Evolutionary conservation across 1,140 invertebrate species (phyloP).

Genomic region (Nephila pilipes): DNA sequence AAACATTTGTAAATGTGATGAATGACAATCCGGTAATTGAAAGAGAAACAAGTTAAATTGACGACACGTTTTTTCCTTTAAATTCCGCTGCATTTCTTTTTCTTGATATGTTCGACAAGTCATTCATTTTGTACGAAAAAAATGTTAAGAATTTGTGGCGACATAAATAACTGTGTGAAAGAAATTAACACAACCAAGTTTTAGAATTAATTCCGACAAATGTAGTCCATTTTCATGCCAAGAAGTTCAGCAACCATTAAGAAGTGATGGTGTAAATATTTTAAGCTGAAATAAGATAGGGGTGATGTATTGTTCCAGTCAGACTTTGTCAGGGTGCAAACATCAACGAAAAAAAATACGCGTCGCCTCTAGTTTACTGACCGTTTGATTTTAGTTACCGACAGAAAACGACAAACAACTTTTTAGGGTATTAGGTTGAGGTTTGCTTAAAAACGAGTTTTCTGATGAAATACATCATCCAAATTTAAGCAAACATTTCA

Average conservation of each 20-base stretch:
- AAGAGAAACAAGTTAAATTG: neutral
- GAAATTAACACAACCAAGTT: neutral
- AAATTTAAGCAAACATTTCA: neutral
- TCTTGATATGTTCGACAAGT: neutral
- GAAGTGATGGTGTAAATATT: slow-evolving; percentile 1
- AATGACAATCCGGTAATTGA: neutral
- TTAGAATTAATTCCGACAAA: slow-evolving; percentile 10
- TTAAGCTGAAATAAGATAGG: neutral
- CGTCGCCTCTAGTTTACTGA: neutral
- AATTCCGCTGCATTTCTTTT: neutral
- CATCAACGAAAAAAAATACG: neutral
- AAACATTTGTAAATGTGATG: neutral
- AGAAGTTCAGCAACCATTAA: neutral
- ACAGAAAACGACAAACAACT: slow-evolving; percentile 1
- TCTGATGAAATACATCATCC: neutral
- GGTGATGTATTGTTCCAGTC: slow-evolving; percentile 8
- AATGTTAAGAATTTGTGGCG: neutral
- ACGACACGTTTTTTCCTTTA: neutral
- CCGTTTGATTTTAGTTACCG: neutral
- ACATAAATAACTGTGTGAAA: neutral
- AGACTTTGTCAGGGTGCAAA: neutral
- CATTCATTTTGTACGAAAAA: neutral
- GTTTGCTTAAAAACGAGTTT: neutral
- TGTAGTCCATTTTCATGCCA: neutral
- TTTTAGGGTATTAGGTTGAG: neutral